Conservation (phyloP, 2,888 invertebrate species). For the Euplagia quadripunctaria region DNA sequence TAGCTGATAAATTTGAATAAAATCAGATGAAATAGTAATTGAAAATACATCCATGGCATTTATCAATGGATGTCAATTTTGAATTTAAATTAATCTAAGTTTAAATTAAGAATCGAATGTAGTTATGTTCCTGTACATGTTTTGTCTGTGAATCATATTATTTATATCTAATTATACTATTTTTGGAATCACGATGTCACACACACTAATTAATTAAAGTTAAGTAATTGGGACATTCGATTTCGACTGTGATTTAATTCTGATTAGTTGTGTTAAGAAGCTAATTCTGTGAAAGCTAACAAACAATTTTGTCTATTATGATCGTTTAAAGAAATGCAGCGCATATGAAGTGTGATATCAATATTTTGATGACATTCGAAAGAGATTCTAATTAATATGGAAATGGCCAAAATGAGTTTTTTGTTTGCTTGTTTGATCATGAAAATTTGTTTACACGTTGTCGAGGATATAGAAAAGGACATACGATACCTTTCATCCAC, state of each 20-base stretch:
- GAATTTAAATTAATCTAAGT: too few relatives aligned
- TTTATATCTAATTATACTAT: too few relatives aligned
- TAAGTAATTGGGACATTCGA: background rate
- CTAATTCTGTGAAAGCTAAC: constrained; percentile 30
- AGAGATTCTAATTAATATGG: background rate
- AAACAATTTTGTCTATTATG: constrained; percentile 25
- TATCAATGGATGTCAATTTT: too few relatives aligned
- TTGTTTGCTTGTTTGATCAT: too few relatives aligned
- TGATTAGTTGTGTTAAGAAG: constrained; percentile 46
- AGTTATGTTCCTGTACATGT: too few relatives aligned
- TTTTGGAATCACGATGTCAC: too few relatives aligned
- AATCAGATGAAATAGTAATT: background rate
- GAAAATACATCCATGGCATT: background rate
- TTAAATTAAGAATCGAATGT: too few relatives aligned
- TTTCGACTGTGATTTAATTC: constrained; percentile 47
- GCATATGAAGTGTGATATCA: background rate
- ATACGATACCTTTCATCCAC: too few relatives aligned
- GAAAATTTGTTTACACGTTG: too few relatives aligned
- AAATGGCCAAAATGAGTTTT: too few relatives aligned
- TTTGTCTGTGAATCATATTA: too few relatives aligned
- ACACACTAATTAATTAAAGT: background rate
- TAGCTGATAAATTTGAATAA: background rate
- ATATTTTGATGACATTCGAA: background rate
- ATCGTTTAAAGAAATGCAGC: background rate
- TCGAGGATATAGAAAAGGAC: too few relatives aligned